Evolutionary conservation across 1,140 invertebrate genomes (phyloP).

Genomic region (Scaptomyza montana): DNA sequence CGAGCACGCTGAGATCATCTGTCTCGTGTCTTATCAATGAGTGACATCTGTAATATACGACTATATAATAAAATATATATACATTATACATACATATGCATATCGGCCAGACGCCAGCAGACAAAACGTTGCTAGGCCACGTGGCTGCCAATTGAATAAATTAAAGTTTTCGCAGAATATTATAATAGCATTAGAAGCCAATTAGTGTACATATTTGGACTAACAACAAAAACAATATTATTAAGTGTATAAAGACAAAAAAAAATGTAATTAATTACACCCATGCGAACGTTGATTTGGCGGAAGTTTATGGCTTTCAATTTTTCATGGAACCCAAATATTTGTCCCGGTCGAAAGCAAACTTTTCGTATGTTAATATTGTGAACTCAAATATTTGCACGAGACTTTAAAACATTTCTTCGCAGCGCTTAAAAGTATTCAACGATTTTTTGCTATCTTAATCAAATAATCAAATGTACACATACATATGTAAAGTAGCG

Average conservation of each 20-base stretch:
- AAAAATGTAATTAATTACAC: constrained; percentile 60
- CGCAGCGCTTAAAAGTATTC: constrained; percentile 37
- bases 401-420: not conserved
- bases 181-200: constrained; percentile 65
- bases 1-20: constrained; percentile 31
- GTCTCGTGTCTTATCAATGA: constrained; percentile 46
- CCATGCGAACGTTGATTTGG: constrained; percentile 62
- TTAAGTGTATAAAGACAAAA: constrained; percentile 2
- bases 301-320: constrained; percentile 67
- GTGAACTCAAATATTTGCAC: constrained; percentile 56
- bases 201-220: constrained; percentile 43
- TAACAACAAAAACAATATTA: not conserved
- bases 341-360: constrained; percentile 48
- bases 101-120: constrained; percentile 38
- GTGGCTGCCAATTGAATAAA: constrained; percentile 69
- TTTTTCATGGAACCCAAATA: constrained; percentile 69
- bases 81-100: constrained; percentile 8
- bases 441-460: constrained; percentile 1
- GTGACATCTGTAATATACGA: constrained; percentile 59
- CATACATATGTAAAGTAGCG: too few species aligned
- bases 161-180: constrained; percentile 57
- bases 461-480: too few species aligned
- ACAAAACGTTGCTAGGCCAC: constrained; percentile 53
- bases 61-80: not conserved
- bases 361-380: constrained; percentile 50